A percentile compares a stretch with the other conserved stretches of the same genome.
Conservation (phyloP, 1,140 invertebrate species). For the Drosophila chauvacae region DNA sequence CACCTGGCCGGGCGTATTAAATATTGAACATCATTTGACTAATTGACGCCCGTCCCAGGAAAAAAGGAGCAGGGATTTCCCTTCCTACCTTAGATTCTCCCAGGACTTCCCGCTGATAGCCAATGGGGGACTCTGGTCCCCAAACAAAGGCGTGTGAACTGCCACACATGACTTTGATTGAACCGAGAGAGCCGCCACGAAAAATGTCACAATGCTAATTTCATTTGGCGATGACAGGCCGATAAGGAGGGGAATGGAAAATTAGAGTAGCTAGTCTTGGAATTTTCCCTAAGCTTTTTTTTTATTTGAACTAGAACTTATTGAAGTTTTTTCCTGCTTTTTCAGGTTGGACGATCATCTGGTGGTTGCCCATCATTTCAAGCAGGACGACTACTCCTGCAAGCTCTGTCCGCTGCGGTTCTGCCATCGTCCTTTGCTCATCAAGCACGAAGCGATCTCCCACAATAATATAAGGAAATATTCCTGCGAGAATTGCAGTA, state of each 20-base stretch:
- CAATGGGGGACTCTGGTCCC: conserved; percentile 16
- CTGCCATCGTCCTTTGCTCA: conserved; percentile 91
- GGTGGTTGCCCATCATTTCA: conserved; percentile 90
- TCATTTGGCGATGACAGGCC: conserved; percentile 66
- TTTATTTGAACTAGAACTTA: not conserved
- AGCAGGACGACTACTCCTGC: conserved; percentile 91
- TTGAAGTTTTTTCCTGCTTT: conserved; percentile 17
- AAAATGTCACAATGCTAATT: conserved; percentile 67
- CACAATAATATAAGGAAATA: conserved; percentile 93
- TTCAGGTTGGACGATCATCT: conserved; percentile 93
- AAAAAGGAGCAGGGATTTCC: conserved; percentile 18
- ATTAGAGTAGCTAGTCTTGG: not conserved
- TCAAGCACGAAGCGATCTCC: conserved; percentile 92
- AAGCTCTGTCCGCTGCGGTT: conserved; percentile 93
- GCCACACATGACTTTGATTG: conserved; percentile 78
- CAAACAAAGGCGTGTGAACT: conserved; percentile 73
- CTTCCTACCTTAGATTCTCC: not conserved
- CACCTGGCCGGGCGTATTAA: conserved; percentile 75
- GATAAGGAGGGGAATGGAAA: conserved; percentile 34
- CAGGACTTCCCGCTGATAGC: not conserved
- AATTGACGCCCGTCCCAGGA: conserved; percentile 66
- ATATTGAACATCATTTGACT: conserved; percentile 85
- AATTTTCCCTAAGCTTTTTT: not conserved
- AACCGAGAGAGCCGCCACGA: conserved; percentile 35
- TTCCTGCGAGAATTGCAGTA: conserved; percentile 97